Evolutionary conservation across 2,113 vertebrate species (phyloP).

Genomic region (Lasiurus borealis): DNA sequence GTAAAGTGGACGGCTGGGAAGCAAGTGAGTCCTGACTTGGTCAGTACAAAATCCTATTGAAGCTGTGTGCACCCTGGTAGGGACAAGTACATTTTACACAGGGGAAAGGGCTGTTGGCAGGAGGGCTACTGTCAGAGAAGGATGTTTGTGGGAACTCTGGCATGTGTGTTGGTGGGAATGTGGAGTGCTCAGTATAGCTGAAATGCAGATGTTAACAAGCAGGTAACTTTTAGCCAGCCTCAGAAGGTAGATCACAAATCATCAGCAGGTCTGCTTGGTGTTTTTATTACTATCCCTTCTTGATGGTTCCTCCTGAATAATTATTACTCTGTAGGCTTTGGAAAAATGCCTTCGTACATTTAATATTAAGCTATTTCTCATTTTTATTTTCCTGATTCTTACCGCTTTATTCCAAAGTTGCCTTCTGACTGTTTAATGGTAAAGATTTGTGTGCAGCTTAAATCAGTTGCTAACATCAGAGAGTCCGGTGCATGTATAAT

Average conservation of each 20-base stretch:
- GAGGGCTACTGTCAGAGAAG: background rate
- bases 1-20: background rate
- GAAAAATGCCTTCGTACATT: conserved; percentile 56
- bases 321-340: conserved; percentile 54
- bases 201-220: conserved; percentile 11
- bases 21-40: background rate
- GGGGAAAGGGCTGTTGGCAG: background rate
- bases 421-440: conserved; percentile 7
- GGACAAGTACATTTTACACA: background rate
- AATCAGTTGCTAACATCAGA: conserved; percentile 57
- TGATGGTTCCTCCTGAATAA: background rate
- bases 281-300: background rate
- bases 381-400: conserved; percentile 57
- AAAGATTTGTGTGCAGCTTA: conserved; percentile 57
- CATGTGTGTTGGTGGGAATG: background rate
- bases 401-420: conserved; percentile 61
- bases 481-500: conserved; percentile 18
- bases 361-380: conserved; percentile 61
- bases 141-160: background rate
- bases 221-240: background rate
- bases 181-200: background rate
- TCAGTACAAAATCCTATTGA: background rate
- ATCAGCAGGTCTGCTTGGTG: background rate
- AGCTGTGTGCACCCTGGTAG: background rate
- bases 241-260: background rate